These are phyloP conservation scores for Rousettus leschenaultii DNA, from an alignment of 2,113 vertebrate species.

Conservation along the genomic window DNA sequence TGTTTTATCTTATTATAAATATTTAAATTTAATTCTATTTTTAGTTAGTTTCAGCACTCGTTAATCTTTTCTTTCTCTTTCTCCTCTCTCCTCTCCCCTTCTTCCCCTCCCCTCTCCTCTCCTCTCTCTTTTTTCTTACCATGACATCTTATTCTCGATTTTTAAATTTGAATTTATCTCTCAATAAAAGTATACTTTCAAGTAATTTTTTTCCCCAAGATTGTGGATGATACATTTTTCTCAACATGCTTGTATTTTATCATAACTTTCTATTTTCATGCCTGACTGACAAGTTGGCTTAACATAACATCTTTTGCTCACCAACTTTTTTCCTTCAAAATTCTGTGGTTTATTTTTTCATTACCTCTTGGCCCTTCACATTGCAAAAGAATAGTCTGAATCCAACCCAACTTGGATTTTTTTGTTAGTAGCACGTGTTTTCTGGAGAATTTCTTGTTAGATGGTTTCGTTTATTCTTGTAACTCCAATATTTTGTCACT, in stretches of 20 bases:
- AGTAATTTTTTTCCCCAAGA: not conserved
- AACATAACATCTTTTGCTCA: not conserved
- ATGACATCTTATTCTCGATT: not conserved
- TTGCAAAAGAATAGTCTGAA: not conserved
- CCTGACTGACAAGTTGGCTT: constrained; percentile 9
- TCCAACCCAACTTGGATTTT: not conserved
- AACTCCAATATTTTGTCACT: constrained; percentile 2
- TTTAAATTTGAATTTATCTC: constrained; percentile 1
- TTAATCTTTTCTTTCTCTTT: too few species aligned
- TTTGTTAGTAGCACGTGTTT: constrained; percentile 28
- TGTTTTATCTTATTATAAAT: not conserved
- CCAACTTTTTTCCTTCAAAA: not conserved
- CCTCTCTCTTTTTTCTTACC: not conserved
- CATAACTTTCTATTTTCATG: constrained; percentile 42
- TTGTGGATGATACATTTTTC: not conserved
- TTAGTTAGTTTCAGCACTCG: not conserved
- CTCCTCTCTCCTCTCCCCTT: too few species aligned
- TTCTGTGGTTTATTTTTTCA: not conserved
- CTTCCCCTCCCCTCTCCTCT: too few species aligned
- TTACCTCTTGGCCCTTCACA: not conserved
- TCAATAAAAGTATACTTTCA: not conserved
- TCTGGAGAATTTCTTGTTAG: not conserved
- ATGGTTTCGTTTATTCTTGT: not conserved
- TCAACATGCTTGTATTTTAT: not conserved
- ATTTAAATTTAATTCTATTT: not conserved